These are phyloP conservation scores for Hypocryptadius cinnamomeus DNA, from an alignment of 2,113 vertebrate genomes.

Conservation along the genomic window DNA sequence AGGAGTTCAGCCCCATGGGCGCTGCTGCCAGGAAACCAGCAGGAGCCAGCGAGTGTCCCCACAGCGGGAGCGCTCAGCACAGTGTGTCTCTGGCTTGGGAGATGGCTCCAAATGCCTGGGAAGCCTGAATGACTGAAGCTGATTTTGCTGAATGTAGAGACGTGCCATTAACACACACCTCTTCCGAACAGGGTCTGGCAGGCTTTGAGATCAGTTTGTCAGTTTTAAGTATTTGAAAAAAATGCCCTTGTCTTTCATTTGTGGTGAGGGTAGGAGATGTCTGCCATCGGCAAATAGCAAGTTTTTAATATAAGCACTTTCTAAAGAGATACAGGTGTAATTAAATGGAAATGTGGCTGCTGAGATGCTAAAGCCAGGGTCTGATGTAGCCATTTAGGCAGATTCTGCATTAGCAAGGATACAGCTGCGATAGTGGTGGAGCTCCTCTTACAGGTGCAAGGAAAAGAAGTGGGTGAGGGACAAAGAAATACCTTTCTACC, in stretches of 20 bases:
- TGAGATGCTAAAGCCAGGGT: neutral
- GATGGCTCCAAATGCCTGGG: neutral
- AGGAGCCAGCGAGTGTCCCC: rapidly evolving
- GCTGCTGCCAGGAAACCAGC: rapidly evolving
- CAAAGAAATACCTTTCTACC: neutral
- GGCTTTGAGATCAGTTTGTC: neutral
- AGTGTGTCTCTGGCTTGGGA: neutral
- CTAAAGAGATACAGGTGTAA: neutral
- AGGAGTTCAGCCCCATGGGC: neutral
- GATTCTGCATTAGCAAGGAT: neutral
- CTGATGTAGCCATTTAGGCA: neutral
- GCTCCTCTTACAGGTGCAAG: neutral
- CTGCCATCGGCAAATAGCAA: neutral
- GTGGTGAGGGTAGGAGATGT: neutral
- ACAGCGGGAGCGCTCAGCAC: rapidly evolving
- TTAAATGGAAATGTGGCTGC: neutral
- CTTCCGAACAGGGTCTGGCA: neutral
- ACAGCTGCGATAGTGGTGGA: rapidly evolving
- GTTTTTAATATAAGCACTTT: neutral
- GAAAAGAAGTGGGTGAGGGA: neutral
- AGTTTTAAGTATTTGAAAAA: neutral
- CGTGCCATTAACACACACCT: rapidly evolving
- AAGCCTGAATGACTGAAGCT: neutral
- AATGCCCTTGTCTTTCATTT: neutral
- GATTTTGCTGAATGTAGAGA: neutral